Evolutionary conservation across 2,113 vertebrate species (phyloP).

Genomic region (Antechinus flavipes): DNA sequence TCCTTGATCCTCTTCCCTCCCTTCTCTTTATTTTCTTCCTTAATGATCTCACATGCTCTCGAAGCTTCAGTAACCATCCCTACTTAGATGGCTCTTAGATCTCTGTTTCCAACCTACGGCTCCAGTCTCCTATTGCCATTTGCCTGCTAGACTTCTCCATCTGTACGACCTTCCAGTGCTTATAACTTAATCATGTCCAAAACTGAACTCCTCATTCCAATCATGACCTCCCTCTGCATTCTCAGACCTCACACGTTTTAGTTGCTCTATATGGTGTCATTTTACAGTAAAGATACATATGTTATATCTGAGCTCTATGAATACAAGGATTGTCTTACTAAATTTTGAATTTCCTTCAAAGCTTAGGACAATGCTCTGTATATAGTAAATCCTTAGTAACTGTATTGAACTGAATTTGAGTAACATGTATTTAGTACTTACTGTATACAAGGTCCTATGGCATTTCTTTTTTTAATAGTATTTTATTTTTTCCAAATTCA

Average conservation of each 20-base stretch:
- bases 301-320: background rate
- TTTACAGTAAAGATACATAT: background rate
- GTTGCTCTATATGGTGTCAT: background rate
- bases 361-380: background rate
- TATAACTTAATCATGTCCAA: background rate
- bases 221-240: accelerated
- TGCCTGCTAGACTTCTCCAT: background rate
- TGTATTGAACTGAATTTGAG: background rate
- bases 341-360: background rate
- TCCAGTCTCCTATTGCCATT: background rate
- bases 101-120: background rate
- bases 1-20: background rate
- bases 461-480: background rate
- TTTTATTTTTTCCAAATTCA: too few species aligned
- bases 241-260: background rate
- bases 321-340: background rate
- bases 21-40: background rate
- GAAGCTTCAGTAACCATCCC: background rate
- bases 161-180: background rate
- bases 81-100: background rate
- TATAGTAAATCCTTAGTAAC: background rate
- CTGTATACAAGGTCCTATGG: background rate
- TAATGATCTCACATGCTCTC: background rate
- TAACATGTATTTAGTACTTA: background rate
- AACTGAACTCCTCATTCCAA: background rate